Base-by-base conservation (phyloP, 2,797 vertebrate species). In the Neopelma chrysocephalum region DNA sequence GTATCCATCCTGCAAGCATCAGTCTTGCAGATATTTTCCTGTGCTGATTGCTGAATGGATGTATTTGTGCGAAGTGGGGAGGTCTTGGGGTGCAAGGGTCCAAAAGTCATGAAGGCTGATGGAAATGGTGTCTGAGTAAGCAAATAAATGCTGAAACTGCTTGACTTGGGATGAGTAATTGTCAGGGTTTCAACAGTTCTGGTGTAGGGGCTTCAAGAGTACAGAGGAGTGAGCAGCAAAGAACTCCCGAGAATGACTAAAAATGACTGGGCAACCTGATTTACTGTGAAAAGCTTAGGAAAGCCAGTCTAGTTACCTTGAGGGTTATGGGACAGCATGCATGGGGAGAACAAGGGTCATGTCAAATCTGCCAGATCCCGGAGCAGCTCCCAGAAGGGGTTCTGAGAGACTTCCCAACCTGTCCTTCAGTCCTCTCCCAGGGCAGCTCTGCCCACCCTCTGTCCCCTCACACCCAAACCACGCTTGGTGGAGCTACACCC, bases 301-400 rank as follows among this genome's bases (percentile, higher is more conserved):
- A 77, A 36, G 14, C 4, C 22, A 12, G 3, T 27, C 53, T 53
- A 3, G 3, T 51, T 56, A 42, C 9, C 17, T 60, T 36, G 31
- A n/a, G 53, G 25, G 6, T 62, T 53, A 4, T 7, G 2, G 40
- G 14, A 75, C 17, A 51, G 2, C 27, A 3, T 1, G 2, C 1
- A 1, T 45, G 19, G 19, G 69, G 25, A 77, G 19, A 3, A 18
- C 31, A 40, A 20, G 27, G 10, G 4, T 38, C 18, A 0, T 18
- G 29, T 22, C 36, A n/a, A 20, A 77, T 10, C 48, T 70, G 15
- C 22, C 40, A 80, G 23, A 51, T 32, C 13, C 50, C 43, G 11
- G 31, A 8, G n/a, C 12, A 26, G 15, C 6, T 43, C 26, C 31
- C 5, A 45, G 50, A 57, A 42, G 1, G 26, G n/a, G 3, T 31